Percentiles rank a stretch among this genome's conserved stretches.
These are phyloP conservation scores for Alviniconcha strummeri DNA, from an alignment of 2,888 invertebrate genomes.

Conservation along the genomic window DNA sequence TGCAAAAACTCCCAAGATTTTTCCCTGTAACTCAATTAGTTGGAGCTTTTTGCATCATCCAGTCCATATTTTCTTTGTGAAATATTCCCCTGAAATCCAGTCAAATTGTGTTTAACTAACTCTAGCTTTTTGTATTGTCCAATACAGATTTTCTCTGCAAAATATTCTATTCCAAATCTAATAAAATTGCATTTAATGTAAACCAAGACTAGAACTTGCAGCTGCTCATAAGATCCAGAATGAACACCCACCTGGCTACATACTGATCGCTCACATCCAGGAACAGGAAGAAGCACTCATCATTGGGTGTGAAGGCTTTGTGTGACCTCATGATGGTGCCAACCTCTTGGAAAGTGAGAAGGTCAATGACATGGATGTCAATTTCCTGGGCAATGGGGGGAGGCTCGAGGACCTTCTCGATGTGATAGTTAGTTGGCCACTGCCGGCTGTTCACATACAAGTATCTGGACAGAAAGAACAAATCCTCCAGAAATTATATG, in stretches of 20 bases:
- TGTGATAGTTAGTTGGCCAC: slow-evolving; percentile 86
- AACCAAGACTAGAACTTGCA: too few relatives aligned
- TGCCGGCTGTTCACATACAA: slow-evolving; percentile 88
- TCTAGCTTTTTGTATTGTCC: background rate
- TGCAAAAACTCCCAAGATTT: too few relatives aligned
- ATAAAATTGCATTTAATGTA: too few relatives aligned
- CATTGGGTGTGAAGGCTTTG: slow-evolving; percentile 88
- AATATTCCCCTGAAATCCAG: too few relatives aligned
- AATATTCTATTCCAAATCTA: too few relatives aligned
- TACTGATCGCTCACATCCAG: slow-evolving; percentile 87
- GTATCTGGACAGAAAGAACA: slow-evolving; percentile 74
- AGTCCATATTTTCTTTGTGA: too few relatives aligned
- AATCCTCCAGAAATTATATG: background rate
- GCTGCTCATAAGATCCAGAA: too few relatives aligned
- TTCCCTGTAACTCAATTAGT: too few relatives aligned
- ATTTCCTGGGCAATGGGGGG: slow-evolving; percentile 91
- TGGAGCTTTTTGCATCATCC: too few relatives aligned
- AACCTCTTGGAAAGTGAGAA: slow-evolving; percentile 83
- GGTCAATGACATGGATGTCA: slow-evolving; percentile 89
- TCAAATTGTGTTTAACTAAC: background rate
- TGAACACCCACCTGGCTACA: slow-evolving; percentile 82
- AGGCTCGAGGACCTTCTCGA: slow-evolving; percentile 85
- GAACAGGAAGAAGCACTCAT: slow-evolving; percentile 91
- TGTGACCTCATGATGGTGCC: slow-evolving; percentile 87
- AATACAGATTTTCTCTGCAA: background rate